Evolutionary conservation across 2,888 invertebrate genomes (phyloP).

Genomic region (Calephelis perditalis): DNA sequence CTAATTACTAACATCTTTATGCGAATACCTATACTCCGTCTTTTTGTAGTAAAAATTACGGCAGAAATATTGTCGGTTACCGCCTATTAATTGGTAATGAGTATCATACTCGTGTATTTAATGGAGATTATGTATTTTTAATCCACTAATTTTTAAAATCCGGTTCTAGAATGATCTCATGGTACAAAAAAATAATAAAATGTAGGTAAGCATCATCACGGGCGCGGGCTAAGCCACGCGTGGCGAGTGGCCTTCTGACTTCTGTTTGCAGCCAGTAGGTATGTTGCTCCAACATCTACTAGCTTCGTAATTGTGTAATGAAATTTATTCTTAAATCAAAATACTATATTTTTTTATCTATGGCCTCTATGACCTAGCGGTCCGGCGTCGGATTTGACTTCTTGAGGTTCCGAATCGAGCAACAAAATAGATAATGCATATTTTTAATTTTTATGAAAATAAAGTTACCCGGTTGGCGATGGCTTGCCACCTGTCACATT

Average conservation of each 20-base stretch:
- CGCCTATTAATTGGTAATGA: no score
- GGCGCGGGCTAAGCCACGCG: conserved; percentile 45
- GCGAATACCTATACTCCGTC: no score
- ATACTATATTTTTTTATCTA: neutral
- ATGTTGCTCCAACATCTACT: neutral
- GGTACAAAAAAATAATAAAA: conserved; percentile 26
- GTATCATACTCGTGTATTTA: neutral
- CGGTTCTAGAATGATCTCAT: conserved; percentile 26
- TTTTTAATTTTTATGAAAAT: no score
- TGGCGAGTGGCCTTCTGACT: conserved; percentile 30
- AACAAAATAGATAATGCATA: no score
- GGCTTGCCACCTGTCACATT: no score
- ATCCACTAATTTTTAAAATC: conserved; percentile 12
- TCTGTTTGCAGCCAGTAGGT: conserved; percentile 6
- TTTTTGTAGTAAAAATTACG: no score
- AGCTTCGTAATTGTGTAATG: neutral
- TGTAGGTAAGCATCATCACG: conserved; percentile 28
- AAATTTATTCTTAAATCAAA: neutral
- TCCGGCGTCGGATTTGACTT: no score
- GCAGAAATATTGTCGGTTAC: no score
- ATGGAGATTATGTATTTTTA: conserved; percentile 7
- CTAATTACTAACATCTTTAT: no score
- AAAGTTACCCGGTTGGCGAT: no score
- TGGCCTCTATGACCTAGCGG: no score
- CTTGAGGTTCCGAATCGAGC: no score